Evolutionary conservation across 2,888 invertebrate genomes (phyloP).

Genomic region (Dasypolia templi): DNA sequence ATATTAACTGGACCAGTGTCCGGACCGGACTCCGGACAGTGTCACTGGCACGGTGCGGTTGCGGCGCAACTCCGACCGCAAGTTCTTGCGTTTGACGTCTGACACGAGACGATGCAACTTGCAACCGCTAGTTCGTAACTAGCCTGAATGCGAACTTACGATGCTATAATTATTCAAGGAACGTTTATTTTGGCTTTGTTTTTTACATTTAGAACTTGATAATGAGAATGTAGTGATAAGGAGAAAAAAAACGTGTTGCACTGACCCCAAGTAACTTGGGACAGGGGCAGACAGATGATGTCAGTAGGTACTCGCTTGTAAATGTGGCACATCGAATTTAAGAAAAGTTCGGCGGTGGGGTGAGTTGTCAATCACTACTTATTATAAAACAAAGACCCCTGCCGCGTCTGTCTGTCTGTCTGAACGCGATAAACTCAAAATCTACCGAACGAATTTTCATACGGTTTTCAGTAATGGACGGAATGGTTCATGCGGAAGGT

Average conservation of each 20-base stretch:
- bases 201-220: background rate
- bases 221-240: background rate
- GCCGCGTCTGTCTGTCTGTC: background rate
- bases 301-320: background rate
- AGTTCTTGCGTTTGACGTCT: slow-evolving; percentile 68
- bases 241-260: background rate
- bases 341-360: background rate
- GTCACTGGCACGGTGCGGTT: slow-evolving; percentile 62
- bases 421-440: background rate
- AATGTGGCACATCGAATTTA: background rate
- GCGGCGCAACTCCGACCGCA: slow-evolving; percentile 59
- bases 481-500: too few relatives aligned
- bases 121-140: slow-evolving; percentile 32
- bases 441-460: background rate
- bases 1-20: slow-evolving; percentile 35
- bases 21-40: slow-evolving; percentile 40
- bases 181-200: background rate
- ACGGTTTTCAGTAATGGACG: background rate
- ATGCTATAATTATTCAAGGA: background rate
- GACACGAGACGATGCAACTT: slow-evolving; percentile 52
- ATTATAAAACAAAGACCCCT: background rate
- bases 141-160: slow-evolving; percentile 22
- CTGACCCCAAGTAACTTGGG: background rate
- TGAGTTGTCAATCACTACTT: background rate
- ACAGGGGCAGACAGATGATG: background rate